Base-by-base conservation (phyloP, 53 echinoderm and acorn worm genomes). In the Hippasteria phrygiana region DNA sequence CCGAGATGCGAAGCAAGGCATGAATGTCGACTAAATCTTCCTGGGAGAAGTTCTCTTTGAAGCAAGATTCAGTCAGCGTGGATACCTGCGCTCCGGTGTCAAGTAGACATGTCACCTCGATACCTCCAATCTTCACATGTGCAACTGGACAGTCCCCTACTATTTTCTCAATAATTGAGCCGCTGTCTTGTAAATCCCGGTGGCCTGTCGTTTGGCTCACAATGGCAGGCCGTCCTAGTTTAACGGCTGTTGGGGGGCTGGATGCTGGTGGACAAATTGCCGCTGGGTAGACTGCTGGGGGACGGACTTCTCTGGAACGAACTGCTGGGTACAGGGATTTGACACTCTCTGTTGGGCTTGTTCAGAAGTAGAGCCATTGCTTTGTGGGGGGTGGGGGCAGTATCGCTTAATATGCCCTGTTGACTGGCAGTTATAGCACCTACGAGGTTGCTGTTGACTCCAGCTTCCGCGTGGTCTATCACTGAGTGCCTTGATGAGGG, bases 81-180 rank as follows among this genome's bases (percentile, higher is more conserved):
- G 92, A 92, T 14, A 92, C 92, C 43, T 88, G 88, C 28, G 88
- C 92, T 33, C 92, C 92, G 14, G 92, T 92, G 74, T 92, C 92
- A 20, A 92, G 71, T 46, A 92, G 75, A 75, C 92, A 92, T 2
- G 37, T 47, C 39, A 75, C 83, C 46, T 74, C 45, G 18, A 63
- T 16, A 5, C 53, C 75, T 16, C 71, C 88, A 62, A 88, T 43
- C 48, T 47, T 53, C 37, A 90, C 63, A 13, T 31, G 37, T 34
- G 75, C 22, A 55, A 77, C 89, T 41, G 89, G 89, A 78, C 93
- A 93, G 9, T 88, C 33, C 33, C 90, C 93, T 48, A 87, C 88
- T 46, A 88, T 90, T 74, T 88, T 93, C 14, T 43, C 53, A 37
- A 73, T 28, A 29, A 93, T 40, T 29, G 93, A 87, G 88, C 88